These are phyloP conservation scores for Vanessa atalanta DNA, from an alignment of 1,140 invertebrate species.

Conservation along the genomic window DNA sequence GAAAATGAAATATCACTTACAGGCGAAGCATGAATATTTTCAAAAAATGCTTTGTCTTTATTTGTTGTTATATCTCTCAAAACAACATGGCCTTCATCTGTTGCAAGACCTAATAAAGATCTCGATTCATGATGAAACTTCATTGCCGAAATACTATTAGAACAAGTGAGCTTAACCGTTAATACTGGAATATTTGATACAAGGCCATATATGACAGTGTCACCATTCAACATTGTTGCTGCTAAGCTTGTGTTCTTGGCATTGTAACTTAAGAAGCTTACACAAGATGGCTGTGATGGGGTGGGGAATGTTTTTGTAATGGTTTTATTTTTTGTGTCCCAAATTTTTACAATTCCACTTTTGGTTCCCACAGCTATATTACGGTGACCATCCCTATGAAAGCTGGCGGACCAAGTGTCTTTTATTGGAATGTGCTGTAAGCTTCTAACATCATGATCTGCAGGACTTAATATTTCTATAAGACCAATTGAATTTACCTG, in stretches of 20 bases:
- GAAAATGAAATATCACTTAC: constrained; percentile 76
- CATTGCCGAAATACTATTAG: constrained; percentile 74
- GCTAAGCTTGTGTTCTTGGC: constrained; percentile 75
- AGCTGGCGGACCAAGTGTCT: constrained; percentile 73
- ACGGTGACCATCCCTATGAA: constrained; percentile 72
- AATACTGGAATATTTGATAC: constrained; percentile 71
- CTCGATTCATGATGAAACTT: constrained; percentile 76
- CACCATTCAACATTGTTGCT: constrained; percentile 72
- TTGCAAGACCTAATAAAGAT: constrained; percentile 70
- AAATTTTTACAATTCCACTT: constrained; percentile 75
- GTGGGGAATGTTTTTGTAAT: constrained; percentile 71
- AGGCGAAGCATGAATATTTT: constrained; percentile 76
- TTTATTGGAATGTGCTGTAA: constrained; percentile 73
- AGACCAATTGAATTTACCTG: constrained; percentile 73
- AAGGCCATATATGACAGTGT: constrained; percentile 74
- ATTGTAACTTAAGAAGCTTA: constrained; percentile 77
- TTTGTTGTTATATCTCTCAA: constrained; percentile 74
- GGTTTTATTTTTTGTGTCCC: constrained; percentile 77
- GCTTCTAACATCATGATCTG: constrained; percentile 71
- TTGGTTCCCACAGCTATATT: constrained; percentile 73
- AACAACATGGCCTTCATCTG: constrained; percentile 76
- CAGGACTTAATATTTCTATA: constrained; percentile 71
- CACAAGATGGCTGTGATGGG: constrained; percentile 60
- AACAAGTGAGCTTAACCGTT: constrained; percentile 70
- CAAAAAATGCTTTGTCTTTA: constrained; percentile 74